Conservation (phyloP, 2,888 invertebrate species). For the Andrena trimmerana region DNA sequence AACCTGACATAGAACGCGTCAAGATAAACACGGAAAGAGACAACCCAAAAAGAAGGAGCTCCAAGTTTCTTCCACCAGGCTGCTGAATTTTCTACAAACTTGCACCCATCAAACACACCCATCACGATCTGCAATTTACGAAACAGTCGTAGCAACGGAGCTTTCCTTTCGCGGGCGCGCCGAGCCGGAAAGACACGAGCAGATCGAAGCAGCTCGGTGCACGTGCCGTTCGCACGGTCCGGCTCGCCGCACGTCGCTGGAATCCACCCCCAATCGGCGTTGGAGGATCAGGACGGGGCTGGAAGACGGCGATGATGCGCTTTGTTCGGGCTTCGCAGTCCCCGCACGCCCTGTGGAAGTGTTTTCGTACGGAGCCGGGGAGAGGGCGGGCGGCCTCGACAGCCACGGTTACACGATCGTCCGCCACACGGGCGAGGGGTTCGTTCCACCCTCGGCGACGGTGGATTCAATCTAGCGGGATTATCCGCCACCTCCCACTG, state of each 20-base stretch:
- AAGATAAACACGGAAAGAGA: too few relatives aligned
- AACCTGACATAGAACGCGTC: too few relatives aligned
- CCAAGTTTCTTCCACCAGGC: neutral
- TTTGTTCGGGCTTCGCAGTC: constrained; percentile 2
- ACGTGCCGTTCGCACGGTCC: constrained; percentile 25
- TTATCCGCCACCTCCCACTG: constrained; percentile 65
- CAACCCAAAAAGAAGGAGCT: neutral
- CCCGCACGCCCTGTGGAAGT: constrained; percentile 14
- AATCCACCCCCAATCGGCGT: neutral
- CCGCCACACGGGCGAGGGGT: constrained; percentile 7
- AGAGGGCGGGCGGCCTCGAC: neutral
- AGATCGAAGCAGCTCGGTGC: constrained; percentile 9
- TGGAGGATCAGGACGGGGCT: constrained; percentile 8
- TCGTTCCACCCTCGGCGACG: constrained; percentile 27
- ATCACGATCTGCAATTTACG: constrained; percentile 17
- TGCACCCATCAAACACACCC: neutral
- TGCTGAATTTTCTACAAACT: neutral
- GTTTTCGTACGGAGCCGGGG: constrained; percentile 49
- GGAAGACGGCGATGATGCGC: constrained; percentile 28
- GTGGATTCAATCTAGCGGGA: constrained; percentile 79
- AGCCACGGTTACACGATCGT: constrained; percentile 44
- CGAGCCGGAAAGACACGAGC: constrained; percentile 4
- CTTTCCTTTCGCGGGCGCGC: neutral
- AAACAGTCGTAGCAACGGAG: constrained; percentile 6
- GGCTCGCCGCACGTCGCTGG: constrained; percentile 16